These are phyloP conservation scores for Agrochola macilenta DNA, from an alignment of 2,888 invertebrate genomes.

Conservation along the genomic window DNA sequence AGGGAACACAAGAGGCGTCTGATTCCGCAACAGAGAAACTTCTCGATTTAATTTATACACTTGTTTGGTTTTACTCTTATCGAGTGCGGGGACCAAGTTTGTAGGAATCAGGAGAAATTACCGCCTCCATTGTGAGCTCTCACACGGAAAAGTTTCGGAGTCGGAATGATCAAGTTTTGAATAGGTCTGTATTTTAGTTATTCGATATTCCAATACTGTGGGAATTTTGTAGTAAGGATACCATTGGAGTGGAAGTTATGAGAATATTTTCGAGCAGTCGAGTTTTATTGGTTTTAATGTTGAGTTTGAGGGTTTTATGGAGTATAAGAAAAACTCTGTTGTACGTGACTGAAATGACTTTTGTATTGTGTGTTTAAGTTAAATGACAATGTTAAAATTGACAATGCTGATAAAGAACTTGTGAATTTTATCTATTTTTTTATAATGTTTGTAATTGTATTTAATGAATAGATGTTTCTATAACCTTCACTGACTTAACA, in stretches of 20 bases:
- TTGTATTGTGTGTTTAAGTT: too few species aligned
- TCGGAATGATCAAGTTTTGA: conserved; percentile 72
- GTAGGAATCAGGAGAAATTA: conserved; percentile 69
- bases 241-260: conserved; percentile 28
- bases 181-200: conserved; percentile 67
- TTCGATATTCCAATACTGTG: conserved; percentile 68
- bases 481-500: too few species aligned
- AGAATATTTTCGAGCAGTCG: conserved; percentile 30
- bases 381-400: too few species aligned
- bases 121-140: conserved; percentile 67
- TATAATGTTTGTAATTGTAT: too few species aligned
- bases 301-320: not conserved
- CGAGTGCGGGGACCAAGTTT: conserved; percentile 68
- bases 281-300: conserved; percentile 28
- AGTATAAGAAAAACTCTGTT: not conserved
- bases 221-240: conserved; percentile 51
- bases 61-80: conserved; percentile 86
- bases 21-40: conserved; percentile 84
- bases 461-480: too few species aligned
- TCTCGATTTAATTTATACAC: conserved; percentile 88
- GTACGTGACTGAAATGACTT: not conserved
- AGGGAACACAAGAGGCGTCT: conserved; percentile 81
- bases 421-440: too few species aligned
- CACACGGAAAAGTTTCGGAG: conserved; percentile 70
- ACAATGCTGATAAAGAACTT: too few species aligned